Conservation (phyloP, 1,140 invertebrate species). For the Gyrodactylus bullatarudis region DNA sequence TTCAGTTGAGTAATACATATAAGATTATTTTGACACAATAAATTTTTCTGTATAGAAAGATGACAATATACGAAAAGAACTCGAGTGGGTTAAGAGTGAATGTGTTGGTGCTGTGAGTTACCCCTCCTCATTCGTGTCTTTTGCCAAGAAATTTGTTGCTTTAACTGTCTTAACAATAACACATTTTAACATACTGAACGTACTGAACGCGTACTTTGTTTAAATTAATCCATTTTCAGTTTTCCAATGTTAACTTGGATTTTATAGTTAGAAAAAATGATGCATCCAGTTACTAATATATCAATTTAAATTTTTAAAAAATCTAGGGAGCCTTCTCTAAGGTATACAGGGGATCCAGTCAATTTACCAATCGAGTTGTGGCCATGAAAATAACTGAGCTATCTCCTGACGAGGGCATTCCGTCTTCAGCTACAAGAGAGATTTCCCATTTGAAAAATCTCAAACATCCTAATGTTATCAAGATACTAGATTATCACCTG, state of each 20-base stretch:
- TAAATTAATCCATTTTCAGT: not conserved
- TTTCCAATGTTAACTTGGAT: not conserved
- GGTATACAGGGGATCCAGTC: not conserved
- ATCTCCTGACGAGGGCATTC: slow-evolving; percentile 90
- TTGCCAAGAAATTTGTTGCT: no score
- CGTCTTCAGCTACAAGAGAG: slow-evolving; percentile 73
- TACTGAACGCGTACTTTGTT: not conserved
- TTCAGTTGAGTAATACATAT: no score
- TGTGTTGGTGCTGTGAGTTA: not conserved
- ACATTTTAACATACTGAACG: no score
- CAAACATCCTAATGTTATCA: slow-evolving; percentile 72
- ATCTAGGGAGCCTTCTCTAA: not conserved
- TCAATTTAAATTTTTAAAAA: no score
- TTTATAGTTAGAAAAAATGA: not conserved
- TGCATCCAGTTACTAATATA: not conserved
- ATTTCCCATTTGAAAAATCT: slow-evolving; percentile 87
- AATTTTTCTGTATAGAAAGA: not conserved
- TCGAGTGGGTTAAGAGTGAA: not conserved
- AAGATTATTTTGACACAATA: no score
- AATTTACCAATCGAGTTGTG: slow-evolving; percentile 78
- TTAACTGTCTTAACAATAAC: no score
- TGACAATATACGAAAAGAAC: not conserved
- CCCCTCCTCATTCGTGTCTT: no score
- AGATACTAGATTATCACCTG: slow-evolving; percentile 17
- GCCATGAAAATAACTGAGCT: slow-evolving; percentile 73